These are phyloP conservation scores for honey bee (Apis mellifera) DNA, from an alignment of 1,140 invertebrate species.

Conservation along the genomic window DNA sequence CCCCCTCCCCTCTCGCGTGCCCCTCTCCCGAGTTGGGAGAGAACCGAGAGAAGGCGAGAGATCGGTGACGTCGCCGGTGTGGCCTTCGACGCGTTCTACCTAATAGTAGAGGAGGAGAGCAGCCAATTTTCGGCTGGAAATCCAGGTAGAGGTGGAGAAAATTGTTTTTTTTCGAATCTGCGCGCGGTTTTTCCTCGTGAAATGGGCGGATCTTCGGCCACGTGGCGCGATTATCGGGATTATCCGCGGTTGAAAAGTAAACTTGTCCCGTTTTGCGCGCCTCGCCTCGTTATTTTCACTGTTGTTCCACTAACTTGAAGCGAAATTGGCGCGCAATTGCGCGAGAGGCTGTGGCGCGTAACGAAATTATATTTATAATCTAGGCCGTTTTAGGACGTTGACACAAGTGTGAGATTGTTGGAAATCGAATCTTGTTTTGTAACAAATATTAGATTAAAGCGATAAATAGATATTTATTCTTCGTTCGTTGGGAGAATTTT, in stretches of 20 bases:
- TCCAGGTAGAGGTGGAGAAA: background rate
- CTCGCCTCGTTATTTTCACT: background rate
- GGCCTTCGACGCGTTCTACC: constrained; percentile 24
- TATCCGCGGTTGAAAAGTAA: too few species aligned
- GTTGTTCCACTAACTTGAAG: background rate
- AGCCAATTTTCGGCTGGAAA: background rate
- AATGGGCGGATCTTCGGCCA: background rate
- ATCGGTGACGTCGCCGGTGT: background rate
- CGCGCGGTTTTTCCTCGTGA: background rate
- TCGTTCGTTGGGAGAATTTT: too few species aligned
- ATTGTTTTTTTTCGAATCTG: background rate
- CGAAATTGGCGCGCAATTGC: background rate
- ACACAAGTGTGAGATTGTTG: too few species aligned
- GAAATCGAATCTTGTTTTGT: too few species aligned
- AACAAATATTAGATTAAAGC: too few species aligned
- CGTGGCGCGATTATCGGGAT: too few species aligned
- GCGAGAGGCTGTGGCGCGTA: background rate
- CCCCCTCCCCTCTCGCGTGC: background rate
- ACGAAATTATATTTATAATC: background rate
- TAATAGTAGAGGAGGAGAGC: too few species aligned
- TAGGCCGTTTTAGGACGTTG: too few species aligned
- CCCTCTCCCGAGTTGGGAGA: too few species aligned
- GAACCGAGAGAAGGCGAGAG: background rate
- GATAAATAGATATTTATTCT: too few species aligned
- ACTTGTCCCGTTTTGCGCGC: background rate